Evolutionary conservation across 2,888 invertebrate species (phyloP).

Genomic region (Carabus problematicus): DNA sequence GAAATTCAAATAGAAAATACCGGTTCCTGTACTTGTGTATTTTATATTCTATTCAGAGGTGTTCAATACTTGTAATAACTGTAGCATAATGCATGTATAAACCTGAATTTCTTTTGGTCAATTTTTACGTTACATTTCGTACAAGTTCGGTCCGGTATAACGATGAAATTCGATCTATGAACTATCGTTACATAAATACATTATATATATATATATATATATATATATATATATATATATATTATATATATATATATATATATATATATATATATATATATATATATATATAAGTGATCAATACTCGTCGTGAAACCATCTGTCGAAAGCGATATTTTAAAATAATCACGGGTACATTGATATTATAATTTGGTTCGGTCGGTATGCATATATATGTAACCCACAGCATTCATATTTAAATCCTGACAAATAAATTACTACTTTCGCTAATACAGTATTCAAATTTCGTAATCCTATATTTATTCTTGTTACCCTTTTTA

Average conservation of each 20-base stretch:
- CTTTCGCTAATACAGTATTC: constrained; percentile 6
- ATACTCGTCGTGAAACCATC: background rate
- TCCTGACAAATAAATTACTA: constrained; percentile 7
- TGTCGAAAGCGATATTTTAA: constrained; percentile 7
- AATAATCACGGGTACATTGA: constrained; percentile 11
- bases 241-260: background rate
- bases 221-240: background rate
- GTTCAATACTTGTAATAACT: too few relatives aligned
- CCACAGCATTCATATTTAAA: constrained; percentile 13
- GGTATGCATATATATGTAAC: background rate
- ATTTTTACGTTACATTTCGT: too few relatives aligned
- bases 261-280: background rate
- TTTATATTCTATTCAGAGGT: too few relatives aligned
- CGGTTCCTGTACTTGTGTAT: too few relatives aligned
- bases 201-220: background rate
- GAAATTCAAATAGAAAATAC: too few relatives aligned
- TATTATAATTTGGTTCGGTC: constrained; percentile 7
- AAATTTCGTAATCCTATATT: constrained; percentile 10
- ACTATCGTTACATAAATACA: too few relatives aligned
- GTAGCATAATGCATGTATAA: too few relatives aligned
- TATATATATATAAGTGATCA: background rate
- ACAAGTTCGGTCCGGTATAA: too few relatives aligned
- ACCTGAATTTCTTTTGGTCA: too few relatives aligned
- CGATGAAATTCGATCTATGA: too few relatives aligned
- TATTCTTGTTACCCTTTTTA: constrained; percentile 9